Evolutionary conservation across 2,113 vertebrate genomes (phyloP).

Genomic region (Eudyptes chrysolophus): DNA sequence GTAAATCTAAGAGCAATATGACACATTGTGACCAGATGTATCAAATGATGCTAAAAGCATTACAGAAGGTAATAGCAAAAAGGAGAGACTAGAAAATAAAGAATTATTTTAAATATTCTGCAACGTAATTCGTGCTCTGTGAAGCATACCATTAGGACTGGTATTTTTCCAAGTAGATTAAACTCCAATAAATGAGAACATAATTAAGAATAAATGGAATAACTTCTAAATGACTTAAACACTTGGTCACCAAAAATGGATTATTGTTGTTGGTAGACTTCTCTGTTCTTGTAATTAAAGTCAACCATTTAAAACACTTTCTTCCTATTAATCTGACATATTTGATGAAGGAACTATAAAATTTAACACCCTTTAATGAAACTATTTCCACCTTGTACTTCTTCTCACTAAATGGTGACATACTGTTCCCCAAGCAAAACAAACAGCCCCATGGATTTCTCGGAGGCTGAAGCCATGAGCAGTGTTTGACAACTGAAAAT

Average conservation of each 20-base stretch:
- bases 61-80: background rate
- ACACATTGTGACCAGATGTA: background rate
- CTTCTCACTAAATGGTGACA: slow-evolving; percentile 29
- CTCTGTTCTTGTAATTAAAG: slow-evolving; percentile 50
- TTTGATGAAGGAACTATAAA: slow-evolving; percentile 43
- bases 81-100: background rate
- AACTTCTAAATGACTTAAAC: background rate
- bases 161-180: background rate
- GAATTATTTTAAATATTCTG: background rate
- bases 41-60: background rate
- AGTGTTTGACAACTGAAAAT: background rate
- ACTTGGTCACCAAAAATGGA: background rate
- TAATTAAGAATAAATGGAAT: slow-evolving; percentile 41
- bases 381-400: slow-evolving; percentile 18
- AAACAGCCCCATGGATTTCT: background rate
- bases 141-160: background rate
- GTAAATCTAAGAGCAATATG: slow-evolving; percentile 45
- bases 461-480: background rate
- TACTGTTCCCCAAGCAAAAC: background rate
- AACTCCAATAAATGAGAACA: background rate
- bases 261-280: slow-evolving; percentile 42
- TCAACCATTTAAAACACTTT: slow-evolving; percentile 40
- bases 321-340: slow-evolving; percentile 39
- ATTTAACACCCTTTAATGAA: slow-evolving; percentile 39
- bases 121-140: background rate